Base-by-base conservation (phyloP, 1,140 invertebrate genomes). In the Thaumetopoea pityocampa region DNA sequence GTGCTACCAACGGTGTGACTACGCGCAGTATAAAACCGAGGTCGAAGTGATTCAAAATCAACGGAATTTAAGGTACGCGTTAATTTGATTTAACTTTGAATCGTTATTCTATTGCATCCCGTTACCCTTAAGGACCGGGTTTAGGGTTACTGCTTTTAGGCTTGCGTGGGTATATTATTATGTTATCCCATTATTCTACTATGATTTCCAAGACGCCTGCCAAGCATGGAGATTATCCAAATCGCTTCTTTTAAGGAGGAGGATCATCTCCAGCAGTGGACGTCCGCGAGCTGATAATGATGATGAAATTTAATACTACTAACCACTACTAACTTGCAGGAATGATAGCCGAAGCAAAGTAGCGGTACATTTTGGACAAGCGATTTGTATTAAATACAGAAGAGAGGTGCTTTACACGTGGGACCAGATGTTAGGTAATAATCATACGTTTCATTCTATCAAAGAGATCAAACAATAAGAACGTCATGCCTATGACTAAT, bases 341-440 rank as follows among this genome's bases (percentile, higher is more conserved):
- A 36, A 28, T 6, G 29, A 52, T 1, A 28, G 40, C 3, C 33
- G 28, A 24, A 69, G 61, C 14, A 53, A 56, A 9, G 56, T 83
- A 0, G 16, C 53, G 0, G 50, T 81, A 2, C 76, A 78, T 23
- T 79, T 69, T 14, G 33, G 47, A 9, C 57, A 65, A 15, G 64
- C 38, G n/a, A 76, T 67, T 11, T 83, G 79, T 40, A 59, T 83
- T 23, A 83, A 81, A 19, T 83, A 83, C 42, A 44, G 66, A 4
- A 47, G 77, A n/a, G 70, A 83, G 38, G 63, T 83, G 0, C 59
- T 79, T 0, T 83, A 79, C 35, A 73, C 74, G 3, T 83, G 79
- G 79, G 79, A 83, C 22, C 79, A 81, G 34, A 76, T 83, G 72
- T 26, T 83, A n/a, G 79, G 79, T 83, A 45, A 46, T n/a, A n/a